Base-by-base conservation (phyloP, 2,797 vertebrate species). In the Pangasius macronema region DNA sequence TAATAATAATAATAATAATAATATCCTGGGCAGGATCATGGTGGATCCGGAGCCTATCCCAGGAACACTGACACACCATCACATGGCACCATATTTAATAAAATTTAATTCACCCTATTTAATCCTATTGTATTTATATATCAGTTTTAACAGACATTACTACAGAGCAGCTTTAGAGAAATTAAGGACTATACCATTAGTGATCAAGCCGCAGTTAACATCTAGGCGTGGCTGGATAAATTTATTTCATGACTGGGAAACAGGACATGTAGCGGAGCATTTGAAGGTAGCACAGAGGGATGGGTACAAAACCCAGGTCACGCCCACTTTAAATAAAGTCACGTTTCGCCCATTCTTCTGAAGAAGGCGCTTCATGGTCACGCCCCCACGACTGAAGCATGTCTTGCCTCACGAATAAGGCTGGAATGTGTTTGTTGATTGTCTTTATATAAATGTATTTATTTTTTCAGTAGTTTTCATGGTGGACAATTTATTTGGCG, bases 1-100 rank as follows among this genome's bases (percentile, higher is more conserved):
- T 68, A 68, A 68, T 20, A 68, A 68, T 68, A 68, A 68, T 68
- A 68, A 68, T 68, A 68, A 70, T 68, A 20, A 39, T 39, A 20
- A 70, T 33, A 39, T 33, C 10, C 4, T 67, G 13, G 4, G 16
- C 7, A 61, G 24, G 63, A 9, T 72, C 3, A 22, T 39, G 36
- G 33, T 72, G 68, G 20, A 39, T 24, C 36, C 20, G 20, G 18
- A 72, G 8, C n/a, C 63, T 36, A 11, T 24, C 13, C 27, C 13
- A 16, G 24, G 11, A 79, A 57, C 51, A 55, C 27, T 36, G 30
- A 59, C n/a, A n/a, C n/a, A n/a, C 33, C 0, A 30, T 53, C 49
- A 77, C 46, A 79, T 7, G 16, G 6, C 16, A 22, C 1, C 8
- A 79, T 24, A 79, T 57, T 22, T 79, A 55, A 53, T 53, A 30